Percentiles rank a stretch among this genome's conserved stretches.
Conservation (phyloP, 1,140 invertebrate genomes). For the Papilio dardanus region DNA sequence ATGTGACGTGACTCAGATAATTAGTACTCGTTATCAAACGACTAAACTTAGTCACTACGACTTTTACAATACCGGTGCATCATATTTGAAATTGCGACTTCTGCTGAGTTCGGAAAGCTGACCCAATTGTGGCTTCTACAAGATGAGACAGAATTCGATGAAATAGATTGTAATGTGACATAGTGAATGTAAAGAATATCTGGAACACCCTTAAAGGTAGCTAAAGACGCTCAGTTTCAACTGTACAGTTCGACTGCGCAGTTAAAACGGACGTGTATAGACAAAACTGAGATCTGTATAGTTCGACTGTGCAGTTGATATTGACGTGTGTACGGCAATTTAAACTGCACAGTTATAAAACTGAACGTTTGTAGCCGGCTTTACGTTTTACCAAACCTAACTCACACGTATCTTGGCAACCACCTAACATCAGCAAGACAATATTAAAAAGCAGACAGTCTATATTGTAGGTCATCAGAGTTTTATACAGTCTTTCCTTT, state of each 20-base stretch:
- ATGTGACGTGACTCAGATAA: slow-evolving; percentile 17
- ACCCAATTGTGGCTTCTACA: background rate
- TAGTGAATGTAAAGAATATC: background rate
- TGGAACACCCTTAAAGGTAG: too few relatives aligned
- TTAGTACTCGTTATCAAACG: slow-evolving; percentile 11
- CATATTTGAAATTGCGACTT: background rate
- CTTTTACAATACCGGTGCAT: background rate
- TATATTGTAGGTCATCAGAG: background rate
- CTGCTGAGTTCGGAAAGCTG: background rate
- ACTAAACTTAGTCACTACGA: background rate
- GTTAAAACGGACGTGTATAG: too few relatives aligned
- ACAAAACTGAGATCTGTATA: too few relatives aligned
- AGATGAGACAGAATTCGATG: slow-evolving; percentile 14
- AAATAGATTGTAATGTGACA: background rate
- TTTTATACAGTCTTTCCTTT: background rate
- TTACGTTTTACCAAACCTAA: background rate
- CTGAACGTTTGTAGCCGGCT: too few relatives aligned
- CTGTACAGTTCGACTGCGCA: too few relatives aligned
- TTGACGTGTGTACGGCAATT: too few relatives aligned
- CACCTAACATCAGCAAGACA: background rate
- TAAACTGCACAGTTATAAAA: too few relatives aligned
- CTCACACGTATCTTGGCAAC: background rate
- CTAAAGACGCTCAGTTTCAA: too few relatives aligned
- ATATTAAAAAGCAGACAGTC: background rate
- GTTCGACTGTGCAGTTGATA: too few relatives aligned